Evolutionary conservation across 1,140 invertebrate genomes (phyloP), one percentile per base, ranked within the genome.

Genomic region (Pseudomyrmex pallidus): DNA sequence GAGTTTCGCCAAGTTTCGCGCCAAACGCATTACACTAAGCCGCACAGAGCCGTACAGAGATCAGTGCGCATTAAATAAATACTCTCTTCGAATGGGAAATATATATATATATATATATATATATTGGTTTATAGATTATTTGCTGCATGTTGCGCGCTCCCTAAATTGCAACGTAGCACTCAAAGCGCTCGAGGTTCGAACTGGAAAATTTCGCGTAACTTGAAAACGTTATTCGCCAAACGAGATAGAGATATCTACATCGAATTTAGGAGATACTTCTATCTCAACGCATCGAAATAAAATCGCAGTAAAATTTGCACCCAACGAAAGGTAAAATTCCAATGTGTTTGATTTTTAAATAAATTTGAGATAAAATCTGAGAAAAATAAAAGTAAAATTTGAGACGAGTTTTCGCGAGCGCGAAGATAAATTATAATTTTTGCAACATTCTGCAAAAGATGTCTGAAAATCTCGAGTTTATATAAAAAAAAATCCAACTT

Each of bases 1-100:
- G 44, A 87, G 72, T 73, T 83, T 22, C 59, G 10, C 48, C 2
- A 80, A 80, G 76, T 72, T 80, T 61, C 64, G 15, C 64, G 57
- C 20, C 44, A 48, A 70, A 44, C 64, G 44, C 54, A 80, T 80
- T 72, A 80, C 54, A 9, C 54, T 78, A 78, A 78, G 15, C 64
- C 35, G 5, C 35, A 7, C 35, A 35, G 35, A 57, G 48, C 13
- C 35, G 54, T 10, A 70, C 17, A 25, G 54, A 76, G 52, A 22
- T 78, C 63, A 20, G 15, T 17, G n/a, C 20, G 59, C 17, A 56
- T 17, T 77, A 77, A 77, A 20, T 52, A 80, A 22, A 48, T 70
- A 15, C 20, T 80, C 54, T 57, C 20, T 35, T 5, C 35, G 54
- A 56, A 80, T 72, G 44, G 15, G 25, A 17, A 48, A 20, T 12